These are phyloP conservation scores for Allolobophora icterica DNA, from an alignment of 2,888 invertebrate species.

Conservation along the genomic window DNA sequence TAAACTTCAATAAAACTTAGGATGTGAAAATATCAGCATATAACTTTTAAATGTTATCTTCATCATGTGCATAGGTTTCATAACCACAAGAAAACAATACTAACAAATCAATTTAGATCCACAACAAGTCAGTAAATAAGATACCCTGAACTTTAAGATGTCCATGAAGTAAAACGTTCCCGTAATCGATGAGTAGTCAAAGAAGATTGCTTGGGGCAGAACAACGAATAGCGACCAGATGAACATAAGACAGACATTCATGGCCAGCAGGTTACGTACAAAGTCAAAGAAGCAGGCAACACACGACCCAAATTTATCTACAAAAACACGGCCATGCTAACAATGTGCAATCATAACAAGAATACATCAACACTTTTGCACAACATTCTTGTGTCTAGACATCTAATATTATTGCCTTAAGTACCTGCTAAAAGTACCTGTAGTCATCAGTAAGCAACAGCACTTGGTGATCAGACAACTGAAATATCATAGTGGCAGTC, in stretches of 20 bases:
- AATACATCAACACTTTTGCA: not conserved
- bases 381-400: not conserved
- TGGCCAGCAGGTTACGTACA: not conserved
- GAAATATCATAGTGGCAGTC: no score
- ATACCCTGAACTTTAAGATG: not conserved
- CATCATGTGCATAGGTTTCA: not conserved
- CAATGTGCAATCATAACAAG: not conserved
- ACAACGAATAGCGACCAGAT: not conserved
- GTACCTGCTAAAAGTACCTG: not conserved
- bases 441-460: not conserved
- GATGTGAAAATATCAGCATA: not conserved
- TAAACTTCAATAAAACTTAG: no score
- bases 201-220: not conserved
- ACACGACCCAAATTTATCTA: constrained; percentile 21
- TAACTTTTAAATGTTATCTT: not conserved
- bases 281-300: constrained; percentile 24
- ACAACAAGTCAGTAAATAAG: not conserved
- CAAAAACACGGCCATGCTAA: not conserved
- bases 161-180: not conserved
- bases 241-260: not conserved
- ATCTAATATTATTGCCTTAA: not conserved
- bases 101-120: not conserved
- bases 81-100: not conserved
- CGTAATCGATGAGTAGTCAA: not conserved
- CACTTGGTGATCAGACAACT: no score